Percentiles rank a stretch among this genome's conserved stretches.
Evolutionary conservation across 2,888 invertebrate species (phyloP).

Genomic region (Lucinisca nassula): DNA sequence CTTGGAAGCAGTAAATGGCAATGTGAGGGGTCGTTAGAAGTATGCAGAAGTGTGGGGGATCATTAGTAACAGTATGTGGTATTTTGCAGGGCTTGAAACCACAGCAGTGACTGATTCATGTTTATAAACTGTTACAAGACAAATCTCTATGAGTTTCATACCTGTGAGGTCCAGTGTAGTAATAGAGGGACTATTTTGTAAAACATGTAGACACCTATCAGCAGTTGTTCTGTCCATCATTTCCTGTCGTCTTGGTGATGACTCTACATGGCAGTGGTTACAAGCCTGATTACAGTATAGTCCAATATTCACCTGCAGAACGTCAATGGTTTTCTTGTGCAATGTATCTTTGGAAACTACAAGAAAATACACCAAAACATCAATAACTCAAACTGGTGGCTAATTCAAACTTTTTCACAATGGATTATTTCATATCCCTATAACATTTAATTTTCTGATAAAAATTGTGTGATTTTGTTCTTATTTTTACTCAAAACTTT

Average conservation of each 20-base stretch:
- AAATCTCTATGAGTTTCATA: no score
- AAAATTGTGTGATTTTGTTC: no score
- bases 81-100: background rate
- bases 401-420: no score
- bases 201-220: constrained; percentile 71
- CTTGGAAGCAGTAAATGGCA: no score
- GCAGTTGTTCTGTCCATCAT: constrained; percentile 75
- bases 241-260: constrained; percentile 78
- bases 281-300: constrained; percentile 82
- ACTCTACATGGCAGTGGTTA: constrained; percentile 81
- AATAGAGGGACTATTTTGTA: constrained; percentile 74
- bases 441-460: no score
- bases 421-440: no score
- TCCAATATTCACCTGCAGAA: constrained; percentile 77
- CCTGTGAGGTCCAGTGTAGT: constrained; percentile 78
- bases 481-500: no score
- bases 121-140: background rate
- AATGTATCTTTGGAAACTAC: background rate
- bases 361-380: background rate
- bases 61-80: no score
- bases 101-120: background rate
- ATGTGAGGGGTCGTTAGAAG: no score
- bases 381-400: no score
- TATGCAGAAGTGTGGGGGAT: no score
- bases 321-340: constrained; percentile 61